Conservation (phyloP, 2,888 invertebrate genomes). For the Kryphioiulus occultus region DNA sequence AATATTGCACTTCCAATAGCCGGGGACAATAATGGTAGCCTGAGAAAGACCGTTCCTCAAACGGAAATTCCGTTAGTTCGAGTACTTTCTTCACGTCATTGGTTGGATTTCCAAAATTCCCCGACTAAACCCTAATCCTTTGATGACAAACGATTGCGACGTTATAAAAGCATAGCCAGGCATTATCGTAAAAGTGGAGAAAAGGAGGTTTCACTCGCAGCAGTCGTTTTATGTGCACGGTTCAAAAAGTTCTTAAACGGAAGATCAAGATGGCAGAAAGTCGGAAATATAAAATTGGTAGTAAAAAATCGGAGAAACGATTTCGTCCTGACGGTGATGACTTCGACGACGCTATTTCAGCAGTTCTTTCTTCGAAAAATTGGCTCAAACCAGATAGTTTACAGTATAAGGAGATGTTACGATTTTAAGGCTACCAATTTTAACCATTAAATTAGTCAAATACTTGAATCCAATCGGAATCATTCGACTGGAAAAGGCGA, state of each 20-base stretch:
- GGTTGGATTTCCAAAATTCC: constrained; percentile 9
- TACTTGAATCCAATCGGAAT: too few relatives aligned
- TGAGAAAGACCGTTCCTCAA: neutral
- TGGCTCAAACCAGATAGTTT: too few relatives aligned
- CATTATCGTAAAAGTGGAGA: constrained; percentile 17
- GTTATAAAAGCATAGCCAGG: constrained; percentile 1
- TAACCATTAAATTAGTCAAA: too few relatives aligned
- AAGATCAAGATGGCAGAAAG: neutral
- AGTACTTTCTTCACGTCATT: constrained; percentile 23
- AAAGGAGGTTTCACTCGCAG: neutral
- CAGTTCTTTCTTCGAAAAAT: neutral
- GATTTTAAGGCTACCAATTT: too few relatives aligned
- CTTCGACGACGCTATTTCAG: neutral
- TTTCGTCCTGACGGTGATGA: neutral
- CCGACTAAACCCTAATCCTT: constrained; percentile 9
- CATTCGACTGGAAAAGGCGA: too few relatives aligned
- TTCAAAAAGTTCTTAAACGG: constrained; percentile 23
- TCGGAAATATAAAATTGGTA: neutral
- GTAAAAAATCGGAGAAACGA: neutral
- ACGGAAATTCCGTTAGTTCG: constrained; percentile 15
- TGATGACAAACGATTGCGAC: constrained; percentile 17
- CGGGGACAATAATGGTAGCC: neutral
- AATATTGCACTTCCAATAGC: constrained; percentile 9
- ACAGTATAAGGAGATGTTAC: too few relatives aligned
- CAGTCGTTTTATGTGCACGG: neutral